Conservation (phyloP, 1,140 invertebrate species). For the Camponotus pennsylvanicus region DNA sequence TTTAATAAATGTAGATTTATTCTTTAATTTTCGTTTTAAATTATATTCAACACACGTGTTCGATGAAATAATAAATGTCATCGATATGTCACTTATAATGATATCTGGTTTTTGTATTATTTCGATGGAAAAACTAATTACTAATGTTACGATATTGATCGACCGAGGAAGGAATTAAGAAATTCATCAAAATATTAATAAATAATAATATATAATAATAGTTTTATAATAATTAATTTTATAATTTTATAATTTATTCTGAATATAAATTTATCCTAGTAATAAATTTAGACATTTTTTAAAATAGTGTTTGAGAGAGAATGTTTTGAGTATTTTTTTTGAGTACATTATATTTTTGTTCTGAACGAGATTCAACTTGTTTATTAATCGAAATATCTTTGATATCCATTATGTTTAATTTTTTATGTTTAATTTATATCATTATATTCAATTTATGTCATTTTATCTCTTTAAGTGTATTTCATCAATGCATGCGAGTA, state of each 20-base stretch:
- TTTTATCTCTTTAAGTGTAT: conserved; percentile 4
- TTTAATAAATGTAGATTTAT: background rate
- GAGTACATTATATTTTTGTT: too few species aligned
- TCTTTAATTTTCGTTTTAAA: background rate
- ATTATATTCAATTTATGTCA: background rate
- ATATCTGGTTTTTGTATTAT: background rate
- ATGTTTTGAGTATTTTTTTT: too few species aligned
- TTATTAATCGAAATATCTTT: background rate
- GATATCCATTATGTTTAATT: background rate
- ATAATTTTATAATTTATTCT: too few species aligned
- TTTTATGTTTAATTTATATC: background rate
- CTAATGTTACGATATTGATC: too few species aligned
- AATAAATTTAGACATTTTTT: too few species aligned
- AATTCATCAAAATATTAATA: too few species aligned
- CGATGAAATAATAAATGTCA: background rate
- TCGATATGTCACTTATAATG: background rate
- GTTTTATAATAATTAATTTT: too few species aligned
- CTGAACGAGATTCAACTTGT: background rate
- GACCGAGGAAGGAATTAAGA: too few species aligned
- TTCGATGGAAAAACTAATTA: background rate
- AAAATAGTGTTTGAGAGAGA: too few species aligned
- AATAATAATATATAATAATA: too few species aligned
- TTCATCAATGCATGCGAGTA: background rate
- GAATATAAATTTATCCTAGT: too few species aligned
- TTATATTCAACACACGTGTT: background rate